A percentile compares a stretch with the other conserved stretches of the same genome.
These are phyloP conservation scores for Neocrepidodera transversa DNA, from an alignment of 2,888 invertebrate species.

Conservation along the genomic window DNA sequence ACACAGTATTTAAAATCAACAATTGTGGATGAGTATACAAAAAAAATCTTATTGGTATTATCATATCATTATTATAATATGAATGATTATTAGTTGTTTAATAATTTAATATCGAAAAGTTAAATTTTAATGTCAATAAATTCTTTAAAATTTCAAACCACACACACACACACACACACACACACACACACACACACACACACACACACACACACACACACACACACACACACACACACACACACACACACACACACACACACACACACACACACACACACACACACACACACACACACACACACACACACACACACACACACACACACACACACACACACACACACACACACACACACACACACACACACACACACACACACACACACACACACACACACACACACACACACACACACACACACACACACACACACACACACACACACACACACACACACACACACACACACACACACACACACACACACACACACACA, in stretches of 20 bases:
- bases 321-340: constrained; percentile 22
- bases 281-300: constrained; percentile 20
- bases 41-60: too few species aligned
- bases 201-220: constrained; percentile 20
- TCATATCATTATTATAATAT: too few species aligned
- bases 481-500: constrained; percentile 22
- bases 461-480: constrained; percentile 22
- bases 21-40: too few species aligned
- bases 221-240: constrained; percentile 20
- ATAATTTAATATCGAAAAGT: too few species aligned
- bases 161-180: too few species aligned
- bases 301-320: constrained; percentile 21
- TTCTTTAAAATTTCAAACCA: too few species aligned
- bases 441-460: constrained; percentile 21
- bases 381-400: constrained; percentile 21
- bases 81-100: too few species aligned
- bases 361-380: constrained; percentile 22
- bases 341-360: constrained; percentile 22
- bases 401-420: constrained; percentile 21
- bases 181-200: constrained; percentile 22
- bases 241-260: constrained; percentile 22
- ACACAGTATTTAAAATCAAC: too few species aligned
- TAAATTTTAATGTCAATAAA: too few species aligned
- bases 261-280: constrained; percentile 21
- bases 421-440: constrained; percentile 21